These are phyloP conservation scores for Cecropterus lyciades DNA, from an alignment of 1,140 invertebrate genomes.

Conservation along the genomic window DNA sequence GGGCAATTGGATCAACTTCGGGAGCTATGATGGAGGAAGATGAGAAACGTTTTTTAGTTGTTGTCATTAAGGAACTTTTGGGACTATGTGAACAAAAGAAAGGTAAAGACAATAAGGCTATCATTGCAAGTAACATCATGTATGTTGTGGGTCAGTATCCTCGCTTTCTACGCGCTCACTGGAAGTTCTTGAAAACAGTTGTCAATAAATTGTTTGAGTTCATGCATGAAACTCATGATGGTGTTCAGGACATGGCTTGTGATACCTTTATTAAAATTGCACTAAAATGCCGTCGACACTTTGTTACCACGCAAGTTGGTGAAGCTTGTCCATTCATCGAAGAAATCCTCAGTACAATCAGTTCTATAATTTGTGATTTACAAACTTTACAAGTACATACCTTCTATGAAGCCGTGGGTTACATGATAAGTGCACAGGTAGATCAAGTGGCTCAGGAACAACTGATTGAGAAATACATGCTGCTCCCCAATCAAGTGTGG, in stretches of 20 bases:
- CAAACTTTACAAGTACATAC: constrained; percentile 99
- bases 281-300: constrained; percentile 98
- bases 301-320: constrained; percentile 98
- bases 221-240: constrained; percentile 99
- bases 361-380: constrained; percentile 99
- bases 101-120: constrained; percentile 99
- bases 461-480: constrained; percentile 99
- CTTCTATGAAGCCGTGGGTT: constrained; percentile 99
- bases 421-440: constrained; percentile 98
- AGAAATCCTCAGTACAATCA: constrained; percentile 98
- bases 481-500: constrained; percentile 98
- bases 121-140: constrained; percentile 99
- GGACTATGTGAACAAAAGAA: constrained; percentile 99
- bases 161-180: constrained; percentile 98
- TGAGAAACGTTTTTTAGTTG: constrained; percentile 99
- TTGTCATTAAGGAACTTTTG: constrained; percentile 99
- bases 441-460: constrained; percentile 95
- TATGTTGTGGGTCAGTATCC: constrained; percentile 99
- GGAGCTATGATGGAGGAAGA: constrained; percentile 99
- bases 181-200: constrained; percentile 99
- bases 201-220: constrained; percentile 99
- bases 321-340: constrained; percentile 99
- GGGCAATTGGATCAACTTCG: constrained; percentile 99
- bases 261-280: constrained; percentile 99
- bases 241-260: constrained; percentile 99